Evolutionary conservation across 2,888 invertebrate species (phyloP), one percentile per base, ranked within the genome.

Genomic region (Agapostemon virescens): DNA sequence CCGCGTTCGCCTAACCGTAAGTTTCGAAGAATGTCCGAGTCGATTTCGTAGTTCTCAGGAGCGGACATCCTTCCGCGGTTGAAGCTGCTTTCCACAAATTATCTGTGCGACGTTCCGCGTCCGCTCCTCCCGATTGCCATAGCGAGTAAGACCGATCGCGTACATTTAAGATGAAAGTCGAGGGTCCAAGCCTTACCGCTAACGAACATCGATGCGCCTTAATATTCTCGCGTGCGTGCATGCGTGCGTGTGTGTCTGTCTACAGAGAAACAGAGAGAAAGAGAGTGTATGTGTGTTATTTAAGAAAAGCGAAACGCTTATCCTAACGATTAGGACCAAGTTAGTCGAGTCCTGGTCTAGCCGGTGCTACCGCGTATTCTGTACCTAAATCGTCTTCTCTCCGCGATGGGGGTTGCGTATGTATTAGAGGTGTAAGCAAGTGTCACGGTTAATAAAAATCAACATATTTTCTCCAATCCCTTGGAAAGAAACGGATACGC

Each of bases 241-340:
- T 36, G n/a, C 20, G n/a, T 11, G 61, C 3, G 36, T 20, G 20
- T 4, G 5, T 5, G 63, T 9, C 0, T 36, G 3, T n/a, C 33
- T 7, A 11, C 1, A 13, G 26, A 6, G 13, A 3, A 20, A 6
- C 20, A 45, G 68, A 63, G 49, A 33, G 11, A 61, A 26, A 20
- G 20, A 49, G 49, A 49, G 49, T 3, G n/a, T n/a, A 49, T n/a
- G n/a, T 49, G 49, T 49, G n/a, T n/a, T n/a, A 49, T 49, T n/a
- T n/a, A 49, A 9, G n/a, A 49, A 49, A 49, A 40, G 30, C 5
- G n/a, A 15, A 42, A 42, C 38, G 42, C 40, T 42, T 45, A 42
- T 36, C 36, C 61, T 30, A 23, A 71, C 33, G 11, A 61, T 45
- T 49, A 86, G 88, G 90, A 89, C 89, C 89, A 90, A 90, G 87